phyloP scores from a whole-genome alignment of 2,888 invertebrate species.

The Synergus gifuensis region DNA sequence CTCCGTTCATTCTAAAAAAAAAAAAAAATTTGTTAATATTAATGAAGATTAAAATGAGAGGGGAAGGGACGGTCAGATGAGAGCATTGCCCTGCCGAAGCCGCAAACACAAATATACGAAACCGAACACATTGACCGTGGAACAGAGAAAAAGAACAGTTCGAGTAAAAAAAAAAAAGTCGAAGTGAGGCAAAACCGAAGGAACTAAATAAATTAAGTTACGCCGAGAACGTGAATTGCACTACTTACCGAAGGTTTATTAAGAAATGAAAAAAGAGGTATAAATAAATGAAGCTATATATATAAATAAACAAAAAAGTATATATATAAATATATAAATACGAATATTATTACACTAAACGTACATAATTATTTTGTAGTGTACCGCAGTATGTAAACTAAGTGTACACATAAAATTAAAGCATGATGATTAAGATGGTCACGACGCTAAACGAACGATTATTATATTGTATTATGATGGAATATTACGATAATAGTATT shows the following conservation, averaged over 20 bases:
- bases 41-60: slow-evolving; percentile 15
- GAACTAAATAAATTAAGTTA: slow-evolving; percentile 44
- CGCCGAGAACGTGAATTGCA: slow-evolving; percentile 59
- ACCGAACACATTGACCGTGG: slow-evolving; percentile 25
- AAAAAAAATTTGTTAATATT: background rate
- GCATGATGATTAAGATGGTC: slow-evolving; percentile 59
- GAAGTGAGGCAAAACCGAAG: slow-evolving; percentile 51
- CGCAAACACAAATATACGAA: slow-evolving; percentile 43
- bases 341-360: slow-evolving; percentile 69
- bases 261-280: slow-evolving; percentile 63
- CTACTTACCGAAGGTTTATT: slow-evolving; percentile 67
- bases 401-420: slow-evolving; percentile 72
- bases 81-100: slow-evolving; percentile 64
- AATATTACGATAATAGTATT: slow-evolving; percentile 76
- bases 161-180: slow-evolving; percentile 44
- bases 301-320: slow-evolving; percentile 79
- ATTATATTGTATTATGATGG: slow-evolving; percentile 72
- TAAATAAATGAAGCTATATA: slow-evolving; percentile 69
- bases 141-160: slow-evolving; percentile 30
- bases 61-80: slow-evolving; percentile 55
- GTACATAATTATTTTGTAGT: slow-evolving; percentile 77
- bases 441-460: slow-evolving; percentile 67
- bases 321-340: slow-evolving; percentile 62
- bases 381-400: slow-evolving; percentile 76
- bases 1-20: background rate